Evolutionary conservation across 2,797 vertebrate species (phyloP).

Genomic region (Neosilurus mollespiculum): DNA sequence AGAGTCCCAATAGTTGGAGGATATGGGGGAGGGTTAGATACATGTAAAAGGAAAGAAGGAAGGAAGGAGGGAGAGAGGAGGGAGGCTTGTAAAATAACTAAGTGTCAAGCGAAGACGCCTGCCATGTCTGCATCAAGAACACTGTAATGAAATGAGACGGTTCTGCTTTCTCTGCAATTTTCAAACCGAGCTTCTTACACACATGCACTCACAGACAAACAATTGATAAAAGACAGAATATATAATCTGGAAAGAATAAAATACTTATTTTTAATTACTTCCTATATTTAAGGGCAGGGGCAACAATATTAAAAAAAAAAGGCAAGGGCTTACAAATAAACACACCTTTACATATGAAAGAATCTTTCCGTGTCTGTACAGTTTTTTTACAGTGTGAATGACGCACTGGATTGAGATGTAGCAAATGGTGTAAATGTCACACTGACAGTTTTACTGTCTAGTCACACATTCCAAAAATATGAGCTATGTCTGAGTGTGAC

Average conservation of each 20-base stretch:
- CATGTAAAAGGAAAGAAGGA: slow-evolving; percentile 46
- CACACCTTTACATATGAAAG: slow-evolving; percentile 31
- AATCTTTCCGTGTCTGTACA: slow-evolving; percentile 26
- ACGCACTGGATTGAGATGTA: slow-evolving; percentile 49
- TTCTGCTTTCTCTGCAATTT: slow-evolving; percentile 51
- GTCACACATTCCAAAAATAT: slow-evolving; percentile 48
- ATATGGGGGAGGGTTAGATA: slow-evolving; percentile 19
- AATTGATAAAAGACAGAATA: slow-evolving; percentile 50
- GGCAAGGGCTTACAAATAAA: slow-evolving; percentile 40
- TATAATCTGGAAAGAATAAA: slow-evolving; percentile 51
- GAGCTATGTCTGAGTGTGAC: slow-evolving; percentile 40
- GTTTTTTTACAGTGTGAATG: slow-evolving; percentile 38
- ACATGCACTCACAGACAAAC: slow-evolving; percentile 39
- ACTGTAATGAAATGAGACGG: slow-evolving; percentile 55
- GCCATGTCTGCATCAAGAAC: slow-evolving; percentile 44
- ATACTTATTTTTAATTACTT: slow-evolving; percentile 48
- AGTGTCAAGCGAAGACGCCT: slow-evolving; percentile 48
- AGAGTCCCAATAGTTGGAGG: slow-evolving; percentile 37
- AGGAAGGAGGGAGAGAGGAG: slow-evolving; percentile 31
- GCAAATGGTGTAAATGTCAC: slow-evolving; percentile 54
- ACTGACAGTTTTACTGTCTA: slow-evolving; percentile 58
- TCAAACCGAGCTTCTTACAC: slow-evolving; percentile 40
- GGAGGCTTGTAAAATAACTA: slow-evolving; percentile 51
- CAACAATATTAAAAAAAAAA: slow-evolving; percentile 38
- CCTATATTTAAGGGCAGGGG: slow-evolving; percentile 32